Base-by-base conservation (phyloP, 2,888 invertebrate species). In the Eristalinus aeneus region DNA sequence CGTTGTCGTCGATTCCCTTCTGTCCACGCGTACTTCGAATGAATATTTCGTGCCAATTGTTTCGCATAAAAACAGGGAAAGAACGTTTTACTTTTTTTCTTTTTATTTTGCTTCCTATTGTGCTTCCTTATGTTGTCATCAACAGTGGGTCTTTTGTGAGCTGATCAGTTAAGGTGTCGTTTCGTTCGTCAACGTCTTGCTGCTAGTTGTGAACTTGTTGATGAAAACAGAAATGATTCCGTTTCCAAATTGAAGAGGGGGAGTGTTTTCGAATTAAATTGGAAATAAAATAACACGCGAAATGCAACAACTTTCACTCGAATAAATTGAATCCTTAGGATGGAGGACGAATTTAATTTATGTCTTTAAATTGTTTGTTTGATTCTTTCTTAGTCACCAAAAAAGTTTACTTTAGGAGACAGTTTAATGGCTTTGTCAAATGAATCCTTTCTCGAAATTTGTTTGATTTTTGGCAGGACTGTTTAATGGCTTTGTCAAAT, bases 21-120 rank as follows among this genome's bases (percentile, higher is more conserved):
- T 23, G 4, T 9, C 46, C 63, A 39, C 22, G 69, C 54, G 79
- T 84, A 74, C 74, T 79, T 79, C 67, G 84, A 80, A 67, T 12
- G 71, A 76, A 72, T 54, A 16, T 80, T 76, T 60, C 27, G 27
- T 58, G 79, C 72, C 80, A 80, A 85, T 85, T 85, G 80, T 68
- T 80, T 76, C 80, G 39, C 80, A 85, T 80, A 85, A 85, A 84
- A 85, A 71, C 46, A 63, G 63, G 63, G 63, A 67, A 80, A 80
- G 71, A 75, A 11, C 56, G 61, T 76, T 60, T 53, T 36, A 1
- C 22, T 65, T 69, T 31, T 56, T 34, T 53, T 69, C 22, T 56
- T 34, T 53, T 72, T 53, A 1, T 63, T 77, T 27, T 53, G 36
- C 22, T 11, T 27, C 27, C 20, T 27, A 39, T 23, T 27, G 56